Conservation (phyloP, 2,797 vertebrate genomes). For the Tangara arthus region DNA sequence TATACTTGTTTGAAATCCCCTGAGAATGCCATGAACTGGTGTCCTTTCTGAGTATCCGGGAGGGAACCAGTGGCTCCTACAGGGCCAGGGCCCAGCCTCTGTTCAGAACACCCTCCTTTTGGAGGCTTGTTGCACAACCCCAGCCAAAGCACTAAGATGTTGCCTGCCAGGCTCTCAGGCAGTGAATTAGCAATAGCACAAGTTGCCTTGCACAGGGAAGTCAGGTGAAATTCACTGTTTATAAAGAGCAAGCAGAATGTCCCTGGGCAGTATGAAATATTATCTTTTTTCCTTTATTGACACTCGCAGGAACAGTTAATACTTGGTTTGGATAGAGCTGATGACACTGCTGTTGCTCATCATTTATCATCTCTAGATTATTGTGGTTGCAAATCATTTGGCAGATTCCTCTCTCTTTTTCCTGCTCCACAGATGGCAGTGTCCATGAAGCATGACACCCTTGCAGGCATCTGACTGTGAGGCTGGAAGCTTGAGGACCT, state of each 20-base stretch:
- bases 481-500: background rate
- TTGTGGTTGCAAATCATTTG: background rate
- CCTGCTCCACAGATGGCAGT: background rate
- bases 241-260: background rate
- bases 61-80: background rate
- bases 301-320: background rate
- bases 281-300: background rate
- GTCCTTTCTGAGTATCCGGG: fast-evolving
- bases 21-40: background rate
- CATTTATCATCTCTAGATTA: background rate
- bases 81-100: background rate
- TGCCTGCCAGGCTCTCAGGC: background rate
- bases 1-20: background rate
- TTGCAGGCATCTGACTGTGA: background rate
- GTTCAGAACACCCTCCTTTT: background rate
- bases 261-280: background rate
- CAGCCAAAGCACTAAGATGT: background rate
- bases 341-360: background rate
- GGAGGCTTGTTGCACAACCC: background rate
- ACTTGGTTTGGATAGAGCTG: background rate
- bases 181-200: background rate
- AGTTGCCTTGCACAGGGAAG: background rate
- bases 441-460: background rate
- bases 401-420: background rate
- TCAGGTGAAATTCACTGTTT: background rate